Evolutionary conservation across 64 coral and sea anemone species (phyloP).

Genomic region (Catalaphyllia jardinei): DNA sequence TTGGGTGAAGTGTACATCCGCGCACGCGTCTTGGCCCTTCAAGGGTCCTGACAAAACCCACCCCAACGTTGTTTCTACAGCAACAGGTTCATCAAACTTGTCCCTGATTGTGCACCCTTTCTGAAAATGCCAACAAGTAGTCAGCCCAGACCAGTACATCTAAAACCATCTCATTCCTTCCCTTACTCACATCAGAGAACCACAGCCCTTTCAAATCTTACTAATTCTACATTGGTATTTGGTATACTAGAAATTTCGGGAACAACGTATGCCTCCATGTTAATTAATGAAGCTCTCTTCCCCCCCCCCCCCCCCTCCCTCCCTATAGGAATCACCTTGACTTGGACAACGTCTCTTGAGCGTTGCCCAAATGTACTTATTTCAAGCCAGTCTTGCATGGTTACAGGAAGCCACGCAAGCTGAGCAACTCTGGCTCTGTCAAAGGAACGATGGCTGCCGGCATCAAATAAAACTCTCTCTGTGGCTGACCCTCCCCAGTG

Average conservation of each 20-base stretch:
- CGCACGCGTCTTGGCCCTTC: too few species aligned
- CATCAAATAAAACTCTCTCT: conserved; percentile 50
- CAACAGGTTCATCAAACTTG: background rate
- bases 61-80: background rate
- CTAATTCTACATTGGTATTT: background rate
- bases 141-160: too few species aligned
- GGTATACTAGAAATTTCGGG: conserved; percentile 14
- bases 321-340: background rate
- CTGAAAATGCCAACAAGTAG: too few species aligned
- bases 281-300: too few species aligned
- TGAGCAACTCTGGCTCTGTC: background rate
- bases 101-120: too few species aligned
- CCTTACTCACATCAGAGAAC: too few species aligned
- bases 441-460: conserved; percentile 48
- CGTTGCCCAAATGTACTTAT: conserved; percentile 46
- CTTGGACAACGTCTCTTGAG: background rate
- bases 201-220: too few species aligned
- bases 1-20: too few species aligned
- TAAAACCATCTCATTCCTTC: too few species aligned
- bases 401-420: background rate
- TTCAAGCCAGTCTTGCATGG: conserved; percentile 15
- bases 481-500: conserved; percentile 17
- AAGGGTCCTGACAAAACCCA: too few species aligned
- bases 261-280: conserved; percentile 38
- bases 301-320: background rate